These are phyloP conservation scores for Cuculus canorus DNA, from an alignment of 2,797 vertebrate genomes.

Conservation along the genomic window DNA sequence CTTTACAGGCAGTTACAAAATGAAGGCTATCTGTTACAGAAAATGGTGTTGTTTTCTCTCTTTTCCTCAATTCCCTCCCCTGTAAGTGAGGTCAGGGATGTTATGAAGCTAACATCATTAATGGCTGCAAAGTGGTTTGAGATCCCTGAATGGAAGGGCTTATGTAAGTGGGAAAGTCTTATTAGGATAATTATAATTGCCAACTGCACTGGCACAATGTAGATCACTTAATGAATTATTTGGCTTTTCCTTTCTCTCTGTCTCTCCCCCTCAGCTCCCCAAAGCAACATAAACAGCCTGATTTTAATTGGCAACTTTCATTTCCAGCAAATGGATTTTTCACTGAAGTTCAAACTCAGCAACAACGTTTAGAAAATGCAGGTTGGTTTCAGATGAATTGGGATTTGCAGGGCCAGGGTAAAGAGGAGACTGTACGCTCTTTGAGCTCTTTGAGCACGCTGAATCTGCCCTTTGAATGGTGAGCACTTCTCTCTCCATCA, in stretches of 20 bases:
- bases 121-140: slow-evolving; percentile 46
- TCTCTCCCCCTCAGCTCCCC: neutral
- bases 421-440: neutral
- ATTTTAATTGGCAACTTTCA: slow-evolving; percentile 56
- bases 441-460: neutral
- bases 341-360: neutral
- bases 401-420: neutral
- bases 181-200: slow-evolving; percentile 58
- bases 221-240: slow-evolving; percentile 58
- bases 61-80: slow-evolving; percentile 34
- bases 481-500: neutral
- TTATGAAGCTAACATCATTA: slow-evolving; percentile 52
- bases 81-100: slow-evolving; percentile 36
- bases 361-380: neutral
- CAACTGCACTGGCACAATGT: slow-evolving; percentile 17
- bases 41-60: slow-evolving; percentile 37
- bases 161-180: slow-evolving; percentile 34
- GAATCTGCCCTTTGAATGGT: neutral
- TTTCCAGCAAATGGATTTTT: slow-evolving; percentile 29
- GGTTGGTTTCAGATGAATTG: neutral
- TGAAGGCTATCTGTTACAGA: neutral
- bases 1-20: neutral
- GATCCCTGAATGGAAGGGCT: slow-evolving; percentile 44
- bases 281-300: slow-evolving; percentile 30
- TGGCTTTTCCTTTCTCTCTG: slow-evolving; percentile 31